Base-by-base conservation (phyloP, 1,140 invertebrate species). In the Pseudomyrmex gracilis region DNA sequence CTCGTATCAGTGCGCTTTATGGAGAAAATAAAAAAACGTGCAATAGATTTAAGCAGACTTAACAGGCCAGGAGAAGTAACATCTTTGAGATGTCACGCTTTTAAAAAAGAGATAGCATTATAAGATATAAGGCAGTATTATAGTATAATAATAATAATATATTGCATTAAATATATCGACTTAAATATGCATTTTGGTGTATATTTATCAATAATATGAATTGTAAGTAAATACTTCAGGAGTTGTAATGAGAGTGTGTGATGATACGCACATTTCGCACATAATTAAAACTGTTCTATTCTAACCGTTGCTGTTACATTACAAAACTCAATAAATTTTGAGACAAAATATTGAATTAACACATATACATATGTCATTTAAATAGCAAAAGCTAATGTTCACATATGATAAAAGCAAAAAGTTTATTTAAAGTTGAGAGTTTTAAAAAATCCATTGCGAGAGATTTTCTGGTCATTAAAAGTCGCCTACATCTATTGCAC, bases 21-120 rank as follows among this genome's bases (percentile, higher is more conserved):
- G 43, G 5, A 34, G 7, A 34, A 34, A 34, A 34, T 34, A 34
- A 34, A 49, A 71, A 80, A 80, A 80, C 66, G 53, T 80, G 76
- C 76, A 80, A 53, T 71, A 80, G 76, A 80, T 70, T 70, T 45
- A 80, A 80, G 76, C 76, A n/a, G 20, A 51, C 3, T 68, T 58
- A 58, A 63, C 7, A 76, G 47, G 58, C 43, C 20, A 70, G 34
- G 7, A 9, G 66, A n/a, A 78, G 17, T 43, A 20, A 51, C 20
- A 63, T 64, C 64, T n/a, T 10, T 66, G 17, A 77, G 49, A 13
- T 77, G 45, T 77, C 47, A n/a, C 49, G 8, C 34, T 67, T 64
- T 20, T 12, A 15, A 20, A 2, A 2, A 10, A 17, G 15, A 61
- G 13, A 60, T 55, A 20, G 67, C 17, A 17, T n/a, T 15, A 45